phyloP scores from a whole-genome alignment of 1,140 invertebrate species.

The Mactra quadrangularis region DNA sequence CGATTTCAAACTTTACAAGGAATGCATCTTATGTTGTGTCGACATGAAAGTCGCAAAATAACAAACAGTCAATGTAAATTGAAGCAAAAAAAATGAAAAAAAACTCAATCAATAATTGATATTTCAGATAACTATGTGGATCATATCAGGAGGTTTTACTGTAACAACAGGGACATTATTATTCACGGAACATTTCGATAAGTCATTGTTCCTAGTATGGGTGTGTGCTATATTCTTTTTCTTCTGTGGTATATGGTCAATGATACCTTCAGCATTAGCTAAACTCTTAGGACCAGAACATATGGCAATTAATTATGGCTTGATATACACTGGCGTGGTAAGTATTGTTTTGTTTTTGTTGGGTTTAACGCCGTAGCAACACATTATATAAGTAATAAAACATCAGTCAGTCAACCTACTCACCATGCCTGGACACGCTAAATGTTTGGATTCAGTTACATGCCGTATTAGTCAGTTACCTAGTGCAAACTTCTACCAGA shows the following conservation, averaged over 20 bases:
- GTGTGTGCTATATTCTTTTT: conserved; percentile 19
- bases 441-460: background rate
- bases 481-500: background rate
- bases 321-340: conserved; percentile 18
- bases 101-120: too few species aligned
- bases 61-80: too few species aligned
- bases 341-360: too few species aligned
- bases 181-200: background rate
- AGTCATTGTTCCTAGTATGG: conserved; percentile 3
- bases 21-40: too few species aligned
- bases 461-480: background rate
- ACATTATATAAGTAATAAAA: too few species aligned
- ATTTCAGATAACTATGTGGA: background rate
- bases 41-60: too few species aligned
- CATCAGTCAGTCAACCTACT: too few species aligned
- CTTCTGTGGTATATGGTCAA: conserved; percentile 28
- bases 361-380: too few species aligned
- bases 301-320: conserved; percentile 20
- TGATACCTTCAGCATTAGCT: background rate
- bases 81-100: too few species aligned
- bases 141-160: background rate
- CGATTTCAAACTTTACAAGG: too few species aligned
- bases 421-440: too few species aligned
- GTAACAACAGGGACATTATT: background rate
- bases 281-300: conserved; percentile 27